phyloP scores from a whole-genome alignment of 2,113 vertebrate species.

The Eidolon helvum region DNA sequence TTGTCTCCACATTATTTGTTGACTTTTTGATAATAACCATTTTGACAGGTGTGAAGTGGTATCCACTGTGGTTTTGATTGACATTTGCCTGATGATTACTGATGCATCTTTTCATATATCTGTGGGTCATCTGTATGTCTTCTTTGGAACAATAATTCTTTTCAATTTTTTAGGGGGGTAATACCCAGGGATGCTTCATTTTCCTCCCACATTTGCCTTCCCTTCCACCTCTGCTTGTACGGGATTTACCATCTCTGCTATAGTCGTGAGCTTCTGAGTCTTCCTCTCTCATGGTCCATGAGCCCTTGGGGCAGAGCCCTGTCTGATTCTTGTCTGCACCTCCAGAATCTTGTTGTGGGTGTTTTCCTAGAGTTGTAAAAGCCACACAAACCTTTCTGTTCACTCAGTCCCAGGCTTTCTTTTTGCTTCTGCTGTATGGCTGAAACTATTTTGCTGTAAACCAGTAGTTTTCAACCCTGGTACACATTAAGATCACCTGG shows the following conservation, averaged over 20 bases:
- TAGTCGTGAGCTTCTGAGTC: background rate
- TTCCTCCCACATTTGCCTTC: background rate
- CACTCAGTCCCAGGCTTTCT: background rate
- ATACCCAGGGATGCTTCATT: background rate
- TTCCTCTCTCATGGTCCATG: rapidly evolving
- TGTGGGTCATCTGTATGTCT: too few relatives aligned
- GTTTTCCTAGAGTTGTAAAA: background rate
- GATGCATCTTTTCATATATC: too few relatives aligned
- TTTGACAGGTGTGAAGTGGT: too few relatives aligned
- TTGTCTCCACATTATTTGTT: too few relatives aligned
- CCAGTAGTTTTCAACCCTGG: conserved; percentile 66
- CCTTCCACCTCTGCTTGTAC: background rate
- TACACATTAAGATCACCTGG: conserved; percentile 67
- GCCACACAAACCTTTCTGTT: rapidly evolving
- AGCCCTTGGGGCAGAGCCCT: background rate
- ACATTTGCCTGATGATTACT: too few relatives aligned
- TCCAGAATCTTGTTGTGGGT: background rate
- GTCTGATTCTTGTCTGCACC: background rate
- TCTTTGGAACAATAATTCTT: background rate
- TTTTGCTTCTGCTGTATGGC: background rate
- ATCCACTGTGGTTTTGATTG: too few relatives aligned
- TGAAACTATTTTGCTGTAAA: conserved; percentile 52
- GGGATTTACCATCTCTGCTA: background rate
- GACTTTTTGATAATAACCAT: too few relatives aligned
- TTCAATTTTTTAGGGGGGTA: background rate